Evolutionary conservation across 2,888 invertebrate genomes (phyloP), one percentile per base, ranked within the genome.

Genomic region (Leptopilina drosophilae): DNA sequence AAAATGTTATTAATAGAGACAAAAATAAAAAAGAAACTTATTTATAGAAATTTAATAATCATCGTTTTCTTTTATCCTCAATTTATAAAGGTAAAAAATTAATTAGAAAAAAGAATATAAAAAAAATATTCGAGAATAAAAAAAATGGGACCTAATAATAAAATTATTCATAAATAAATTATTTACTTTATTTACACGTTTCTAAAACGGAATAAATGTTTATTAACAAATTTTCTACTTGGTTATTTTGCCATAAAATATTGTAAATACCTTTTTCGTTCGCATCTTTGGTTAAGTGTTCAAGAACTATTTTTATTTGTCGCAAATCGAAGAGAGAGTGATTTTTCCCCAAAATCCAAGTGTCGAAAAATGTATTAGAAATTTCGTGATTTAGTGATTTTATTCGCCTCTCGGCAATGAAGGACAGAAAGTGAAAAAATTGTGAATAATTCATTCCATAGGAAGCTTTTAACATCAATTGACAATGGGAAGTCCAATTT

Each of bases 401-500:
- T 59, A 95, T 89, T 87, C 96, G 93, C 89, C 94, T 94, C 79
- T 93, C 89, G 59, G 93, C 93, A 88, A 97, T 95, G 88, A 94
- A 94, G 84, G 92, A 91, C 77, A 97, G 88, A 87, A 97, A 94
- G 78, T 94, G 93, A 76, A 94, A 93, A 92, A 97, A 97, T 83
- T 94, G 93, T 84, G 91, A 88, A 90, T 94, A 95, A 92, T 97
- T 94, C 92, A 97, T 95, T 75, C 97, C 97, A 93, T 95, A 96
- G 33, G 95, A 93, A 14, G 95, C 94, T 90, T 95, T 95, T 62
- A 97, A 92, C 93, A 98, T 95, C 2, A 95, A 88, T 92, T 98
- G 98, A 90, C 97, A 98, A 86, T 97, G 96, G 40, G 94, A 92
- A 67, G 93, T 89, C 94, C 96, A 98, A 81, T 94, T 94, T 5